phyloP scores from a whole-genome alignment of 2,797 vertebrate genomes.

The Spatula versicolor region DNA sequence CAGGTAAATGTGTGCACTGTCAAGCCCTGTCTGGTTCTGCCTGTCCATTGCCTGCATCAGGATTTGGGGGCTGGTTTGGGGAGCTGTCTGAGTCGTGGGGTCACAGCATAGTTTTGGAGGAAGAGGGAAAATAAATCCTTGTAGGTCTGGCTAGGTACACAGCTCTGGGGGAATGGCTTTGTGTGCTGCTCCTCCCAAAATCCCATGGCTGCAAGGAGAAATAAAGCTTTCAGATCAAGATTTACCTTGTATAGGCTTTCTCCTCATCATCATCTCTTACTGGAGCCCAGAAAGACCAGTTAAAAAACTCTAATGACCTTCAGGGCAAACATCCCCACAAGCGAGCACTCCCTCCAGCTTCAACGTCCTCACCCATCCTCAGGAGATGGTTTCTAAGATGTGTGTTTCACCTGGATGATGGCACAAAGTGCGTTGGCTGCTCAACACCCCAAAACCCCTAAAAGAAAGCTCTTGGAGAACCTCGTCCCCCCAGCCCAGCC shows the following conservation, averaged over 20 bases:
- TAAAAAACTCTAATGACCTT: background rate
- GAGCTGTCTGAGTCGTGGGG: background rate
- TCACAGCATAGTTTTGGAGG: background rate
- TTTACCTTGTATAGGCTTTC: background rate
- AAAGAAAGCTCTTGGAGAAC: background rate
- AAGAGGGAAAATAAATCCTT: background rate
- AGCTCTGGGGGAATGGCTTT: background rate
- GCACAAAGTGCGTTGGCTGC: background rate
- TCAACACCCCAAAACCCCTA: background rate
- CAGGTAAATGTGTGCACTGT: background rate
- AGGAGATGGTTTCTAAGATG: background rate
- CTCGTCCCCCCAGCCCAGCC: too few relatives aligned
- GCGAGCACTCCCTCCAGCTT: background rate
- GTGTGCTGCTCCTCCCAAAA: background rate
- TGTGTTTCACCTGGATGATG: accelerated
- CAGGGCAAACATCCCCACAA: background rate
- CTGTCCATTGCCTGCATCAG: accelerated
- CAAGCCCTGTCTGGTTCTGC: background rate
- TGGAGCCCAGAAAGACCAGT: background rate
- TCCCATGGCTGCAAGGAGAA: background rate
- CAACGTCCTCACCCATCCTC: background rate
- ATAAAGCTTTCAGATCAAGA: background rate
- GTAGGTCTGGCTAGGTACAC: too few relatives aligned
- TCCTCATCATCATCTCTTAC: background rate
- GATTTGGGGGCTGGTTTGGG: background rate